These are phyloP conservation scores for Dexiosoma caninum DNA, from an alignment of 2,888 invertebrate genomes.

Conservation along the genomic window DNA sequence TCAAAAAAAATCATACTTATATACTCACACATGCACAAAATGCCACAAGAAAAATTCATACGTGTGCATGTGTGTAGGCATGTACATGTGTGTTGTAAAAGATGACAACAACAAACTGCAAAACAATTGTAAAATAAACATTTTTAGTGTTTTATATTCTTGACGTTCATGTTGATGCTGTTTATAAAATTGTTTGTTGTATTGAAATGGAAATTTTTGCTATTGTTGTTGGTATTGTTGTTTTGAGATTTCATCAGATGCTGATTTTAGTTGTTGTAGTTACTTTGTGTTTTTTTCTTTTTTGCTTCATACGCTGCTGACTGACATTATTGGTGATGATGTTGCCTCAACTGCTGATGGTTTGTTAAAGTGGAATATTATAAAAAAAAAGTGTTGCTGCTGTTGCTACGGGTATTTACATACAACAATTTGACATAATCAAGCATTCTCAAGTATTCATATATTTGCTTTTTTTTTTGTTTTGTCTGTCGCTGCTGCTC, in stretches of 20 bases:
- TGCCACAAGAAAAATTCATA: slow-evolving; percentile 52
- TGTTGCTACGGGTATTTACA: slow-evolving; percentile 13
- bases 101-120: slow-evolving; percentile 31
- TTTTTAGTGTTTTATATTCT: slow-evolving; percentile 67
- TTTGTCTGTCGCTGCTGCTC: slow-evolving; percentile 35
- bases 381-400: slow-evolving; percentile 24
- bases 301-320: slow-evolving; percentile 36
- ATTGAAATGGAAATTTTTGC: slow-evolving; percentile 60
- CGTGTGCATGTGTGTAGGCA: no score
- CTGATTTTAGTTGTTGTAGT: slow-evolving; percentile 42
- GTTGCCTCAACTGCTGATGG: slow-evolving; percentile 45
- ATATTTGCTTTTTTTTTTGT: slow-evolving; percentile 9
- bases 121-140: slow-evolving; percentile 59
- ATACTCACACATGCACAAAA: background rate
- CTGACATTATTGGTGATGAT: slow-evolving; percentile 45
- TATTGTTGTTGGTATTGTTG: slow-evolving; percentile 22
- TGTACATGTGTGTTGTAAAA: slow-evolving; percentile 29
- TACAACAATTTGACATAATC: slow-evolving; percentile 53
- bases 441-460: slow-evolving; percentile 51
- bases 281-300: slow-evolving; percentile 4
- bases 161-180: slow-evolving; percentile 64
- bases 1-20: slow-evolving; percentile 66
- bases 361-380: slow-evolving; percentile 60
- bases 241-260: slow-evolving; percentile 61
- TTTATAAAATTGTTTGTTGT: slow-evolving; percentile 57